Evolutionary conservation across 1,140 invertebrate genomes (phyloP), one percentile per base, ranked within the genome.

Genomic region (Macrosteles quadrilineatus): DNA sequence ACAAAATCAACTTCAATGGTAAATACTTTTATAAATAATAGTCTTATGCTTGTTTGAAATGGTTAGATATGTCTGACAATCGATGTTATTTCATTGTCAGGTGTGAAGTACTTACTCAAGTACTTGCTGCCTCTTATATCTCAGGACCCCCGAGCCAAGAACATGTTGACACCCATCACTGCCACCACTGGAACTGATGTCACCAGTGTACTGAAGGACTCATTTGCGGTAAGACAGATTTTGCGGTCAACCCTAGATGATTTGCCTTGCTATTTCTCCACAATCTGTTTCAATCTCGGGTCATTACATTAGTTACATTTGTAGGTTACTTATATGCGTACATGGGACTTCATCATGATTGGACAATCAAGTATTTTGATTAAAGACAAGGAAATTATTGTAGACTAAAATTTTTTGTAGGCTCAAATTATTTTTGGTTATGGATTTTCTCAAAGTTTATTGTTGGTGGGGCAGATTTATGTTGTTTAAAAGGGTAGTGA

Each of bases 211-310:
- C 19, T 72, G 19, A 72, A 70, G 47, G 64, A 72, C 57, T 66
- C 63, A 27, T 72, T 72, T 40, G 59, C 70, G 64, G 71, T 72
- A 70, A 59, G 27, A 14, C 25, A 29, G 4, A 27, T 19, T 1
- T 53, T 23, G 11, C 12, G 0, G 64, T 27, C 0, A 27, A 23
- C 9, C n/a, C 6, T 14, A 31, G 23, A 53, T 67, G 45, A 3
- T 40, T 6, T n/a, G 27, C 17, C 53, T 50, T 62, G 30, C 31
- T 53, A 36, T 53, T 31, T 65, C 29, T 3, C 21, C 55, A 66
- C 32, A 6, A 1, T 29, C 40, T 57, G 65, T n/a, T 6, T 55
- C 23, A 11, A 6, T 11, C 14, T 11, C 6, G 9, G 9, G 9
- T 9, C 23, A 23, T 55, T 9, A 11, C 9, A 11, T 55, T n/a